Evolutionary conservation across 2,113 vertebrate genomes (phyloP).

Genomic region (Myotis yumanensis): DNA sequence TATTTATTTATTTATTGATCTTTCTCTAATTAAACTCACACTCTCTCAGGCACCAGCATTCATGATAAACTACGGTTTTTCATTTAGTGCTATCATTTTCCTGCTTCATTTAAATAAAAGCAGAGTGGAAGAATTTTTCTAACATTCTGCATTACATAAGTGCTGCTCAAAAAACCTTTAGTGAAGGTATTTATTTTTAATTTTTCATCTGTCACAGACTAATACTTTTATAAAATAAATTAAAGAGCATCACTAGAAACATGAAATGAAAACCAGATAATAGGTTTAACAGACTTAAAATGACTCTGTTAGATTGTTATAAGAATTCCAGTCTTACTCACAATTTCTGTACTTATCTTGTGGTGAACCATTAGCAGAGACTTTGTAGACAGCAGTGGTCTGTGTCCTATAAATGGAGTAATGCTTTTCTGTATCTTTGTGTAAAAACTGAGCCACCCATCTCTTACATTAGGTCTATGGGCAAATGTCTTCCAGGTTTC

Average conservation of each 20-base stretch:
- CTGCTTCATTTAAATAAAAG: conserved; percentile 46
- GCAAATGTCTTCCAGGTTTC: neutral
- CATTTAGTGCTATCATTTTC: conserved; percentile 9
- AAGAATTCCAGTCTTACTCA: neutral
- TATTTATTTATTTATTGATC: neutral
- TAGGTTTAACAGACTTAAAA: conserved; percentile 29
- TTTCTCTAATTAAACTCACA: conserved; percentile 43
- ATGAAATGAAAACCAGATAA: neutral
- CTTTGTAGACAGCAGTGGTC: neutral
- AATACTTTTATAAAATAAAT: conserved; percentile 45
- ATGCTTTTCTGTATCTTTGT: neutral
- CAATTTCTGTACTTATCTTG: neutral
- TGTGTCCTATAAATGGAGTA: fast-evolving
- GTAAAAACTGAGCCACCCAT: neutral
- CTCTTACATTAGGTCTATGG: neutral
- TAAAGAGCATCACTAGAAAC: conserved; percentile 16
- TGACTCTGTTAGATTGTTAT: neutral
- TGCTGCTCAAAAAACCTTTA: neutral
- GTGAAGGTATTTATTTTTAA: conserved; percentile 30
- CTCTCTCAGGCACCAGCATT: neutral
- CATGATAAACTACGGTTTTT: conserved; percentile 24
- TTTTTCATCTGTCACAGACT: neutral
- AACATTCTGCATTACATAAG: neutral
- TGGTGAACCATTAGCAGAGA: neutral
- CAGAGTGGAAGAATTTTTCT: neutral